Conservation (phyloP, 2,797 vertebrate species). For the Dallia pectoralis region DNA sequence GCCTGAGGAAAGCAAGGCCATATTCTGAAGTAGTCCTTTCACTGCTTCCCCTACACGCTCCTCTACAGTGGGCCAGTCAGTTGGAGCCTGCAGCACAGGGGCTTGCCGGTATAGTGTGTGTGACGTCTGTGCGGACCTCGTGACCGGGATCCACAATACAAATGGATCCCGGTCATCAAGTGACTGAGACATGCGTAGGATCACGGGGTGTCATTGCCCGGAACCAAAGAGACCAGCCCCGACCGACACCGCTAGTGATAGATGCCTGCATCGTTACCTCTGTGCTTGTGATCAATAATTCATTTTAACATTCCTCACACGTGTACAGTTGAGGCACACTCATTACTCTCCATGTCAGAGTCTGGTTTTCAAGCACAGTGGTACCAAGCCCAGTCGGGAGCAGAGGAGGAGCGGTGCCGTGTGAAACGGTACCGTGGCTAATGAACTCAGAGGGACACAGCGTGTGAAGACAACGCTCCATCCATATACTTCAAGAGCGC, state of each 20-base stretch:
- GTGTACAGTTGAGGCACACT: background rate
- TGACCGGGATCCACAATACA: no score
- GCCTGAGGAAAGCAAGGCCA: background rate
- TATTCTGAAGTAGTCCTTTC: background rate
- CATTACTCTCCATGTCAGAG: background rate
- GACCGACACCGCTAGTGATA: background rate
- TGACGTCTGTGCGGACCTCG: no score
- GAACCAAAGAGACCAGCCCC: constrained; percentile 5
- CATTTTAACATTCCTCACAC: background rate
- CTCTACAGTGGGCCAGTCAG: background rate
- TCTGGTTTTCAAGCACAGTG: background rate
- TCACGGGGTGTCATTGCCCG: background rate
- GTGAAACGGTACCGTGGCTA: background rate
- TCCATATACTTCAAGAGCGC: background rate
- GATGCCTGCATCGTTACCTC: background rate
- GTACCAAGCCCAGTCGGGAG: background rate
- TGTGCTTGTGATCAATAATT: background rate
- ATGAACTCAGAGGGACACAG: background rate
- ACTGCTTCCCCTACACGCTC: background rate
- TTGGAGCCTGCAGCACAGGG: no score
- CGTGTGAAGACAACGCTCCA: background rate
- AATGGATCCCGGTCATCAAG: background rate
- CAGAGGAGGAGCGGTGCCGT: background rate
- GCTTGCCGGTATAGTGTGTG: background rate
- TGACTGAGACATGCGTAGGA: background rate